Evolutionary conservation across 2,797 vertebrate genomes (phyloP).

Genomic region (Lophius americanus): DNA sequence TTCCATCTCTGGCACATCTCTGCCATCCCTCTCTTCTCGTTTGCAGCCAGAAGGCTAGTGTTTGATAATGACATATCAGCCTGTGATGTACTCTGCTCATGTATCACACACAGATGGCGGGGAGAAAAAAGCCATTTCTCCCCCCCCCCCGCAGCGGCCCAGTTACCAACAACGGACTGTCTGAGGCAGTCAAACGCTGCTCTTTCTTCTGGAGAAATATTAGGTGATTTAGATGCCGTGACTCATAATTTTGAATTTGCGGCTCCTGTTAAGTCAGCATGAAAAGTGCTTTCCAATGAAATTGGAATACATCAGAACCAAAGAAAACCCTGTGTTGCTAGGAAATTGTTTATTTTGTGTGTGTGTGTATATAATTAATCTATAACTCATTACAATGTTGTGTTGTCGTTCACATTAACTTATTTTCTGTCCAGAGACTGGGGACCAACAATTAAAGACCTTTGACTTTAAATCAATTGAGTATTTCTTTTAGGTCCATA

Average conservation of each 20-base stretch:
- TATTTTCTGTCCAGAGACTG: no score
- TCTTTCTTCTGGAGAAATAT: constrained; percentile 61
- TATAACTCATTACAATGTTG: no score
- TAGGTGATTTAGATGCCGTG: constrained; percentile 61
- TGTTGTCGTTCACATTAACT: background rate
- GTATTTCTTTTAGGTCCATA: no score
- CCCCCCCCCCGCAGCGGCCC: constrained; percentile 56
- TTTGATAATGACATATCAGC: constrained; percentile 79
- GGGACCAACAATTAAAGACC: no score
- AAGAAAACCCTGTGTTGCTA: no score
- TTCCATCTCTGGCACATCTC: constrained; percentile 43
- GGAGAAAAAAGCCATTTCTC: constrained; percentile 54
- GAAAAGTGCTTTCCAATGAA: no score
- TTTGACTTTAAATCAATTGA: no score
- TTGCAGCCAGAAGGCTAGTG: constrained; percentile 62
- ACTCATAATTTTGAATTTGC: constrained; percentile 56
- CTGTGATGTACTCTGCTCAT: constrained; percentile 72
- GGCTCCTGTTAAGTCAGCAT: background rate
- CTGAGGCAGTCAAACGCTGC: constrained; percentile 58
- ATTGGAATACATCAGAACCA: no score
- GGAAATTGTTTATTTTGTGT: no score
- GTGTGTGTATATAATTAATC: no score
- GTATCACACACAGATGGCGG: constrained; percentile 78
- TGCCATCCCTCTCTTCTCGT: constrained; percentile 24
- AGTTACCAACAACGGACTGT: constrained; percentile 74